Percentiles rank a stretch among this genome's conserved stretches.
Evolutionary conservation across 2,113 vertebrate species (phyloP).

Genomic region (Canis aureus): DNA sequence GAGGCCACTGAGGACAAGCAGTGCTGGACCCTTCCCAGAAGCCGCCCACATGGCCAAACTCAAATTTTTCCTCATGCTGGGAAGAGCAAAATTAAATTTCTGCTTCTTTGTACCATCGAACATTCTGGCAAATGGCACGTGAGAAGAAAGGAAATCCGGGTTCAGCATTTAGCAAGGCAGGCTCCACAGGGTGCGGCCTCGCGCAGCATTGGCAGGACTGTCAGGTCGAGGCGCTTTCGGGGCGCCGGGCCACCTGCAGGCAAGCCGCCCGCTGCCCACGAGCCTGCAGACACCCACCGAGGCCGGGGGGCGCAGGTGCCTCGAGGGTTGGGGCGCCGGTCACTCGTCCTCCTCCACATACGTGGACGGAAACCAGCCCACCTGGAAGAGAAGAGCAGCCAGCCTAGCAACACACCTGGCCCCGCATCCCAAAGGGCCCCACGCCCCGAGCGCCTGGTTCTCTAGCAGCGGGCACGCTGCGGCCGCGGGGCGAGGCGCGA

Average conservation of each 20-base stretch:
- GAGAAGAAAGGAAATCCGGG: slow-evolving; percentile 49
- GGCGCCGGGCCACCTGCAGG: too few relatives aligned
- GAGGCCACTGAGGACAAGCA: slow-evolving; percentile 72
- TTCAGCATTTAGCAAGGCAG: slow-evolving; percentile 53
- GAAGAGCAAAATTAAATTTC: slow-evolving; percentile 79
- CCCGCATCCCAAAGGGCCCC: not conserved
- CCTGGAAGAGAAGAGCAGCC: slow-evolving; percentile 86
- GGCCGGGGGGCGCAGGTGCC: too few relatives aligned
- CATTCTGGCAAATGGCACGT: slow-evolving; percentile 40
- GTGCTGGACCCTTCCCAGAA: slow-evolving; percentile 50
- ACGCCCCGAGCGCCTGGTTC: too few relatives aligned
- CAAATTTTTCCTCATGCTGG: slow-evolving; percentile 64
- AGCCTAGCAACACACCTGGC: not conserved
- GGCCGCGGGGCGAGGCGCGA: too few relatives aligned
- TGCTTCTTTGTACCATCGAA: slow-evolving; percentile 76
- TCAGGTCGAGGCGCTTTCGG: too few relatives aligned
- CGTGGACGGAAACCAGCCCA: slow-evolving; percentile 99
- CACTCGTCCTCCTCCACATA: slow-evolving; percentile 95
- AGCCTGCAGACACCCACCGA: too few relatives aligned
- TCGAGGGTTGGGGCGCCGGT: too few relatives aligned
- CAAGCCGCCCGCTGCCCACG: too few relatives aligned
- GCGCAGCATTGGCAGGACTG: too few relatives aligned
- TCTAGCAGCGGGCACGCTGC: too few relatives aligned
- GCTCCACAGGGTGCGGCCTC: too few relatives aligned
- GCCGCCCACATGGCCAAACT: slow-evolving; percentile 68